Conservation (phyloP, 2,797 vertebrate genomes). For the Spizella passerina region DNA sequence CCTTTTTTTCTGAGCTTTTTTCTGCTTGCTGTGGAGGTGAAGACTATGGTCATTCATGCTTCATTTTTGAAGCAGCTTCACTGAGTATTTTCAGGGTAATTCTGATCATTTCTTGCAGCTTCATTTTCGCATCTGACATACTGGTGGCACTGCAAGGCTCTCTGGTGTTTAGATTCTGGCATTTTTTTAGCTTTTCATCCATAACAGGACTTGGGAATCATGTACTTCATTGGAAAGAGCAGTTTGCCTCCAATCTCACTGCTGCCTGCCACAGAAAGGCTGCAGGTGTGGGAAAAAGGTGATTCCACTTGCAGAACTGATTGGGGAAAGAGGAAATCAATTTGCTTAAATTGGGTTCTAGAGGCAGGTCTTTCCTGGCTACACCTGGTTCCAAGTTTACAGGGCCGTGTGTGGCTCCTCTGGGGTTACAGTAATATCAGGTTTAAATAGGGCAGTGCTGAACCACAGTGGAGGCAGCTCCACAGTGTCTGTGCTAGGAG, state of each 20-base stretch:
- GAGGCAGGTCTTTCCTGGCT: not conserved
- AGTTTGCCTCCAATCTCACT: not conserved
- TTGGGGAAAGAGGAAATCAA: not conserved
- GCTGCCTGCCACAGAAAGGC: not conserved
- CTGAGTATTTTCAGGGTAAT: not conserved
- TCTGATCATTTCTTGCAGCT: not conserved
- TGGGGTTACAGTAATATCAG: not conserved
- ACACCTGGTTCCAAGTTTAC: not conserved
- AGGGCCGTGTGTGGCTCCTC: not conserved
- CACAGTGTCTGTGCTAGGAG: not conserved
- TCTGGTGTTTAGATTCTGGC: not conserved
- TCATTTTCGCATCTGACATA: not conserved
- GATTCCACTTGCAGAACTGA: not conserved
- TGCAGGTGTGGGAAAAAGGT: not conserved
- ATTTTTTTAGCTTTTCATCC: not conserved
- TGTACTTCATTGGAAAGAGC: not conserved
- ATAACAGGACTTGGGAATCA: not conserved
- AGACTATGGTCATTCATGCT: fast-evolving
- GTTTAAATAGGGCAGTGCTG: not conserved
- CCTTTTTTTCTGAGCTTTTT: too few relatives aligned
- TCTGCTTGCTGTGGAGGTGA: not conserved
- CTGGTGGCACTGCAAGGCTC: not conserved
- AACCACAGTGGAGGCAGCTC: not conserved
- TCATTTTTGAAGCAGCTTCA: not conserved
- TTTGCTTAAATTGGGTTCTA: not conserved